A percentile compares a stretch with the other conserved stretches of the same genome.
Evolutionary conservation across 2,797 vertebrate genomes (phyloP).

Genomic region (Mionectes olivaceus): DNA sequence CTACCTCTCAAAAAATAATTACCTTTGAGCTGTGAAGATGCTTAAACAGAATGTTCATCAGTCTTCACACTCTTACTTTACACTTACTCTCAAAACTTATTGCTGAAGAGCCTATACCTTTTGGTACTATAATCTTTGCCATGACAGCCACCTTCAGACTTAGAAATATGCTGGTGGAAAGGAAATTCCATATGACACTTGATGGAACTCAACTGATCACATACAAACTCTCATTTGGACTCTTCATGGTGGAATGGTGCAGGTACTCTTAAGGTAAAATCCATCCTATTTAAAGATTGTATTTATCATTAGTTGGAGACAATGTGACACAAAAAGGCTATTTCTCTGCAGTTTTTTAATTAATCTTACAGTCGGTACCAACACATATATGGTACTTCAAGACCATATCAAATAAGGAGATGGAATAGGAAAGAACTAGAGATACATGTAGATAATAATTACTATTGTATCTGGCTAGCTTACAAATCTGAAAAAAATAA

Average conservation of each 20-base stretch:
- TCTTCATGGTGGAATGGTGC: background rate
- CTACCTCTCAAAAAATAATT: background rate
- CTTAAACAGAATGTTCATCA: background rate
- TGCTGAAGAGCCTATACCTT: background rate
- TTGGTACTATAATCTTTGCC: background rate
- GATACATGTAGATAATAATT: background rate
- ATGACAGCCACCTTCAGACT: background rate
- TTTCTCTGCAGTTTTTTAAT: background rate
- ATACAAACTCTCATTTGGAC: background rate
- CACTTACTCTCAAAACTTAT: background rate
- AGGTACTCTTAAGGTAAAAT: background rate
- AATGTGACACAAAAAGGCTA: background rate
- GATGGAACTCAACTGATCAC: background rate
- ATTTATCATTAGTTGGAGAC: background rate
- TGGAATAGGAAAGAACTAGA: background rate
- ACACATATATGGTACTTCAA: background rate
- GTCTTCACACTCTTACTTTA: background rate
- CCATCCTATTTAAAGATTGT: rapidly evolving
- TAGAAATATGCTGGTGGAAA: background rate
- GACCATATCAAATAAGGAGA: background rate
- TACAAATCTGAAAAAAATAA: background rate
- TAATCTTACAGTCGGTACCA: background rate
- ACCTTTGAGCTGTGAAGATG: background rate
- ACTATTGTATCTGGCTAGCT: background rate
- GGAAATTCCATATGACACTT: background rate